phyloP scores from a whole-genome alignment of 2,797 vertebrate genomes.

The Malurus leucopterus region DNA sequence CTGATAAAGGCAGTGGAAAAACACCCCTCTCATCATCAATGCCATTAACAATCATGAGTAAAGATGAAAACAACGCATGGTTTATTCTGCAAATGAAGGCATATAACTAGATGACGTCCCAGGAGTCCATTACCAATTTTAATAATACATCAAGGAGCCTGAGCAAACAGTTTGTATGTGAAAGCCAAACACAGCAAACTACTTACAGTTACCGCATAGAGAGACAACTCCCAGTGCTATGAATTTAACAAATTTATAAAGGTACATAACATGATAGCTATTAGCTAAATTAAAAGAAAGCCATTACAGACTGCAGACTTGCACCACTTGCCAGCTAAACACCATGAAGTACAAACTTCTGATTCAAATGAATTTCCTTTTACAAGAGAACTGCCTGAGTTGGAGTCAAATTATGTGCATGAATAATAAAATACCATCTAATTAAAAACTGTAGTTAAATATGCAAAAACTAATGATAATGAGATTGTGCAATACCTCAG shows the following conservation, averaged over 20 bases:
- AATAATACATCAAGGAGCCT: conserved; percentile 99
- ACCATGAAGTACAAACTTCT: conserved; percentile 75
- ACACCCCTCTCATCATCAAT: conserved; percentile 93
- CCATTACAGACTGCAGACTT: conserved; percentile 82
- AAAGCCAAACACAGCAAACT: conserved; percentile 92
- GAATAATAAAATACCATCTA: conserved; percentile 99
- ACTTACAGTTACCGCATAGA: conserved; percentile 86
- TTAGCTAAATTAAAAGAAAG: conserved; percentile 98
- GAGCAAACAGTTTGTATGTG: conserved; percentile 92
- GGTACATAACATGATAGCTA: conserved; percentile 98
- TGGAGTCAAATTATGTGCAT: conserved; percentile 99
- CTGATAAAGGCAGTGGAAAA: conserved; percentile 85
- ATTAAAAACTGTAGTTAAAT: conserved; percentile 99
- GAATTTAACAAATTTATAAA: conserved; percentile 96
- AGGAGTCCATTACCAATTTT: conserved; percentile 99
- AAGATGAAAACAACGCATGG: conserved; percentile 99
- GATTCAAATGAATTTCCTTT: conserved; percentile 76
- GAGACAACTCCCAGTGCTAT: conserved; percentile 94
- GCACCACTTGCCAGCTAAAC: conserved; percentile 80
- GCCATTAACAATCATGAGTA: conserved; percentile 99
- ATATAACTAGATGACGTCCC: conserved; percentile 97
- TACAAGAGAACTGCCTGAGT: conserved; percentile 82
- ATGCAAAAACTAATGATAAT: conserved; percentile 99
- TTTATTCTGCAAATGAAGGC: conserved; percentile 99
- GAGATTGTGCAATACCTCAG: conserved; percentile 97